A percentile compares a stretch with the other conserved stretches of the same genome.
Conservation (phyloP, 1,140 invertebrate species). For the Aphaenogaster floridana region DNA sequence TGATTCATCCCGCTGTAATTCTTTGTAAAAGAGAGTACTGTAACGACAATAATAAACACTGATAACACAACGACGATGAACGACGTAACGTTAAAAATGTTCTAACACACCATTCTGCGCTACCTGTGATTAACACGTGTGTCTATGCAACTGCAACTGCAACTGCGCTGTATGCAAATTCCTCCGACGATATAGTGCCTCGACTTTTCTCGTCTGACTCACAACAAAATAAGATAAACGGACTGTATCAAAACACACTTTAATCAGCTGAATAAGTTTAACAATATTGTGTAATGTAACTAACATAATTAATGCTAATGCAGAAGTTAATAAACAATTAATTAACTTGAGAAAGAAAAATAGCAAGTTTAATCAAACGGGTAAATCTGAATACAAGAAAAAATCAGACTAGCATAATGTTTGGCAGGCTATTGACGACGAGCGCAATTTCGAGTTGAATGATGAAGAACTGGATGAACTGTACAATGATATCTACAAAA, state of each 20-base stretch:
- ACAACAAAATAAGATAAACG: background rate
- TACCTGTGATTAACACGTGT: conserved; percentile 17
- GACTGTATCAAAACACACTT: background rate
- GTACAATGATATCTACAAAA: conserved; percentile 58
- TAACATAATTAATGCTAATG: conserved; percentile 8
- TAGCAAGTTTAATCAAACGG: background rate
- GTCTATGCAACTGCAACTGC: background rate
- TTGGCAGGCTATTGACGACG: conserved; percentile 18
- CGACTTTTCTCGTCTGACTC: background rate
- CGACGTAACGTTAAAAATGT: background rate
- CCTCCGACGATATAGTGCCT: background rate
- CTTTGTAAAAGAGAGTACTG: background rate
- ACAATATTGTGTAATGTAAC: background rate
- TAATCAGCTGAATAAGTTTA: conserved; percentile 9
- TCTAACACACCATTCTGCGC: background rate
- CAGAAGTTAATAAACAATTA: conserved; percentile 17
- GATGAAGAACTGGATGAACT: conserved; percentile 60
- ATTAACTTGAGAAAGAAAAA: background rate
- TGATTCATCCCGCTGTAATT: background rate
- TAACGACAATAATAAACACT: background rate
- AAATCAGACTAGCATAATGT: conserved; percentile 22
- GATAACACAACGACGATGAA: background rate
- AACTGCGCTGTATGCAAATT: background rate
- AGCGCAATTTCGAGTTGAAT: conserved; percentile 35
- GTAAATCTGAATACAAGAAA: background rate